Conservation (phyloP, 2,113 vertebrate species). For the Myocastor coypus region DNA sequence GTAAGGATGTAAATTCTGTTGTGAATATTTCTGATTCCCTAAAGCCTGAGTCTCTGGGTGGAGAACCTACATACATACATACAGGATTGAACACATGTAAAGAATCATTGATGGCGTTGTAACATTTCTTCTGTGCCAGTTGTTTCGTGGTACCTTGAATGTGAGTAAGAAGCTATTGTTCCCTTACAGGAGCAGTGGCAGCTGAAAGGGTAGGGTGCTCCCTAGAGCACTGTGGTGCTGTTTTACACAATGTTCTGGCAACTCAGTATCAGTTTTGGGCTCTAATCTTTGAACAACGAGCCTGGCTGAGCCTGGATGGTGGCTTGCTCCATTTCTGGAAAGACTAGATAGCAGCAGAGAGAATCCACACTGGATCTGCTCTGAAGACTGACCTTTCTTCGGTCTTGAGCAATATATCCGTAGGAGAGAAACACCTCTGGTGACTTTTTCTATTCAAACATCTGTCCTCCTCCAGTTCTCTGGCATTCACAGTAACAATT, state of each 20-base stretch:
- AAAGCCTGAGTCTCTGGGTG: not conserved
- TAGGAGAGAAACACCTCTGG: not conserved
- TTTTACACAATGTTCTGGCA: too few species aligned
- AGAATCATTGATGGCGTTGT: not conserved
- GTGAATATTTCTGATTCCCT: not conserved
- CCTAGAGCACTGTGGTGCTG: not conserved
- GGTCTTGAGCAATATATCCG: too few species aligned
- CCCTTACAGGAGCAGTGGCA: not conserved
- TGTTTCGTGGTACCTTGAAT: not conserved
- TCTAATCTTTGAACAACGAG: not conserved
- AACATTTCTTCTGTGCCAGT: not conserved
- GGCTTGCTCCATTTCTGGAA: not conserved
- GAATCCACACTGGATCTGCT: rapidly evolving
- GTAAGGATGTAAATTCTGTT: not conserved
- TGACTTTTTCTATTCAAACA: not conserved
- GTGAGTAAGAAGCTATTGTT: not conserved
- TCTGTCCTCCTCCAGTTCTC: not conserved
- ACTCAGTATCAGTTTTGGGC: rapidly evolving
- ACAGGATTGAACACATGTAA: not conserved
- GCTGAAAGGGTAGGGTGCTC: too few species aligned
- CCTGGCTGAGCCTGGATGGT: not conserved
- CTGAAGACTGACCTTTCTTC: not conserved
- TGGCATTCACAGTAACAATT: not conserved
- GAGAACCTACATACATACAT: not conserved
- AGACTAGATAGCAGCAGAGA: not conserved